These are phyloP conservation scores for Himantopus leucocephalus DNA, from an alignment of 2,113 vertebrate genomes.

Conservation along the genomic window DNA sequence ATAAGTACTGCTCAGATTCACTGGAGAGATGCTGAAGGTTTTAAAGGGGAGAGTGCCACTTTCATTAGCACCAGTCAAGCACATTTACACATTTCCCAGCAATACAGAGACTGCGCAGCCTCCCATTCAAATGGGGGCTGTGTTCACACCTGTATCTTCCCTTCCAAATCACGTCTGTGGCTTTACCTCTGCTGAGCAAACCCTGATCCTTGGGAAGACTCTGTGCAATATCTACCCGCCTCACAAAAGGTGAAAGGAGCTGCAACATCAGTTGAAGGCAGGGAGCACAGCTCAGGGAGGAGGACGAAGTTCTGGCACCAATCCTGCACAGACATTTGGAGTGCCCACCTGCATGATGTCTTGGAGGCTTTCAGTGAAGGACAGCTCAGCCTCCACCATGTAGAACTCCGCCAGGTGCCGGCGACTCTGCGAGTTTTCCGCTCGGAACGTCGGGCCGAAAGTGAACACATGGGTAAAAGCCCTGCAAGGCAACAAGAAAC, in stretches of 20 bases:
- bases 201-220: neutral
- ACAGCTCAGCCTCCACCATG: slow-evolving; percentile 96
- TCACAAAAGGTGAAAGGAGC: neutral
- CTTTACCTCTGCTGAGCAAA: neutral
- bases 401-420: slow-evolving; percentile 96
- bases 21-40: neutral
- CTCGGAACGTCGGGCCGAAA: slow-evolving; percentile 93
- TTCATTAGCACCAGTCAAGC: neutral
- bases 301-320: neutral
- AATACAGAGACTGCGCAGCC: neutral
- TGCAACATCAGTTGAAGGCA: neutral
- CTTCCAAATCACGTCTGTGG: neutral
- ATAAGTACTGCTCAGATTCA: neutral
- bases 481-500: slow-evolving; percentile 70
- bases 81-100: neutral
- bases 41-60: neutral
- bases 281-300: neutral
- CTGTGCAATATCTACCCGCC: neutral
- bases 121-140: neutral
- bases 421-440: slow-evolving; percentile 93
- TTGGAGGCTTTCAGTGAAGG: slow-evolving; percentile 86
- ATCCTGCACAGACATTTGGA: neutral
- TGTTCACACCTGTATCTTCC: neutral
- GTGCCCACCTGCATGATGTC: slow-evolving; percentile 86
- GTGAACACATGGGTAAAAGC: slow-evolving; percentile 91